Conservation (phyloP, 64 coral and sea anemone genomes). For the Acropora yongei region DNA sequence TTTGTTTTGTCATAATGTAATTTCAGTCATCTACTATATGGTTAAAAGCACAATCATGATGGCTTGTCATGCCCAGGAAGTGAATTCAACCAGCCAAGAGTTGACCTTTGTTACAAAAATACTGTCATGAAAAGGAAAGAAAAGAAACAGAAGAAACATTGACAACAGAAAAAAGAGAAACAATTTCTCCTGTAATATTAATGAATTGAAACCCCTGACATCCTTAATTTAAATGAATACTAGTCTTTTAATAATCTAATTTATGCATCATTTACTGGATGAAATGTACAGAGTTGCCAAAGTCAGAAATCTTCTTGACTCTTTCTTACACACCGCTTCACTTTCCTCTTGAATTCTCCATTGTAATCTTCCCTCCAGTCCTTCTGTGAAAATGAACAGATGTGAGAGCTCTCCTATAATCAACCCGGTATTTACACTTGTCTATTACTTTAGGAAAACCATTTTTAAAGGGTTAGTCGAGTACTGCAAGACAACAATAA, state of each 20-base stretch:
- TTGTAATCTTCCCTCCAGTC: constrained; percentile 87
- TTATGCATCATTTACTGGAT: neutral
- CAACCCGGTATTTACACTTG: no score
- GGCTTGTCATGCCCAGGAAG: no score
- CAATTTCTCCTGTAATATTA: neutral
- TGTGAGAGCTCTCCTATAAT: no score
- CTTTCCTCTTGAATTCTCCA: constrained; percentile 92
- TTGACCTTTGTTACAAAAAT: neutral
- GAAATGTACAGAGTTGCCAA: neutral
- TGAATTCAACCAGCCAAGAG: neutral
- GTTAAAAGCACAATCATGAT: no score
- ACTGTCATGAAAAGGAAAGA: neutral
- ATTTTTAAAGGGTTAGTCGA: no score
- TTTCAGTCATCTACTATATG: no score
- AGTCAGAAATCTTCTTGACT: constrained; percentile 70
- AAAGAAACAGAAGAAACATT: neutral
- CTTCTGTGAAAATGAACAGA: constrained; percentile 77
- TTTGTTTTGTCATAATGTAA: no score
- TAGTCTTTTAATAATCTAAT: neutral
- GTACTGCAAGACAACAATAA: no score
- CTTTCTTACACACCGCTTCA: constrained; percentile 85
- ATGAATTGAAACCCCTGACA: neutral
- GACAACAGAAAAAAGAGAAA: neutral
- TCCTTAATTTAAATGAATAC: neutral
- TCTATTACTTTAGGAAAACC: no score